Percentiles rank a stretch among this genome's conserved stretches.
These are phyloP conservation scores for Pteropus rufus DNA, from an alignment of 2,797 vertebrate species.

Conservation along the genomic window DNA sequence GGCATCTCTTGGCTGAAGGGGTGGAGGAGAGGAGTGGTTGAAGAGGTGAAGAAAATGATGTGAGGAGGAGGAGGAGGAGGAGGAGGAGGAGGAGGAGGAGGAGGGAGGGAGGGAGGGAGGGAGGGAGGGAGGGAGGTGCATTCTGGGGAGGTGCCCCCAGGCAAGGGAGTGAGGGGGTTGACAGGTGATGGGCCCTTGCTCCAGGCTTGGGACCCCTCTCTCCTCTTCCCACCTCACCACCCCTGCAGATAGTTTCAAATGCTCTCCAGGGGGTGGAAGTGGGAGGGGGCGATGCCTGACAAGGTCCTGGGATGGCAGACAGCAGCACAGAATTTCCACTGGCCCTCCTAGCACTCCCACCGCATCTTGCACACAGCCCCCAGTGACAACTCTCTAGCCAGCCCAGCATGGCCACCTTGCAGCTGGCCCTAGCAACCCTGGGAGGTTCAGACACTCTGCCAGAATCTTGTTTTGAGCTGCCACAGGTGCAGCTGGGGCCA, in stretches of 20 bases:
- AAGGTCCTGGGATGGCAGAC: not conserved
- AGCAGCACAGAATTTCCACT: not conserved
- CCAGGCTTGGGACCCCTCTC: not conserved
- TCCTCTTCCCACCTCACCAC: not conserved
- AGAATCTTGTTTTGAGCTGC: not conserved
- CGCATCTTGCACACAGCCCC: no score
- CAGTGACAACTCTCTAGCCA: not conserved
- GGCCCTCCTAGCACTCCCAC: not conserved
- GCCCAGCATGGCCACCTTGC: not conserved
- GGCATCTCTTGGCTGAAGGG: not conserved
- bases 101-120: no score
- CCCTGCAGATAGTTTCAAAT: not conserved
- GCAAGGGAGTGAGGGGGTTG: not conserved
- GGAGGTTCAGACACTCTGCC: not conserved
- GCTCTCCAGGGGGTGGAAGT: not conserved
- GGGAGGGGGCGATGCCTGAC: not conserved
- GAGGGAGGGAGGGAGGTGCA: not conserved
- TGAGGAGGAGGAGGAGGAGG: no score
- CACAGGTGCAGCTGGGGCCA: not conserved
- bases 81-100: no score
- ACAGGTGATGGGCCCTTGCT: not conserved
- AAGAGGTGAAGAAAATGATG: not conserved
- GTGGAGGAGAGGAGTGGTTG: not conserved
- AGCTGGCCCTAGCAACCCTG: not conserved
- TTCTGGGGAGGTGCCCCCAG: not conserved